phyloP scores from a whole-genome alignment of 1,140 invertebrate species.

The Ylistrum balloti region DNA sequence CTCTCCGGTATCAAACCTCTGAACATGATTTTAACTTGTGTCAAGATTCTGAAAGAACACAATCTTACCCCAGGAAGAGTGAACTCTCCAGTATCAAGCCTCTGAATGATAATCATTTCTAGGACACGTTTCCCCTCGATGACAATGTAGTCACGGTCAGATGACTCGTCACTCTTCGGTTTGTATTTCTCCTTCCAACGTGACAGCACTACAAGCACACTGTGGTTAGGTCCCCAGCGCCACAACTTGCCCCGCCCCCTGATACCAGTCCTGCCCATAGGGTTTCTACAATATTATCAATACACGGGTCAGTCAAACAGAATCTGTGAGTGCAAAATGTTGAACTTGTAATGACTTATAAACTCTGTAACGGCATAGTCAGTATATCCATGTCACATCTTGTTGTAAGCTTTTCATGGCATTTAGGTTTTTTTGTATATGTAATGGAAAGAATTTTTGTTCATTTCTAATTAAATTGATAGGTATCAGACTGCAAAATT shows the following conservation, averaged over 20 bases:
- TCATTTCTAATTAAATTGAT: too few species aligned
- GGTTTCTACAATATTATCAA: slow-evolving; percentile 74
- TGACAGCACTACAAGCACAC: slow-evolving; percentile 79
- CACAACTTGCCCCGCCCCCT: slow-evolving; percentile 80
- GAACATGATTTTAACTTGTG: slow-evolving; percentile 84
- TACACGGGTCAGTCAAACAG: too few species aligned
- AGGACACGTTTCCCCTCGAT: slow-evolving; percentile 85
- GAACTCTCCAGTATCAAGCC: slow-evolving; percentile 91
- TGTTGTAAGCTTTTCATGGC: too few species aligned
- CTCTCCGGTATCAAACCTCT: slow-evolving; percentile 89
- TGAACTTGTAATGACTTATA: too few species aligned
- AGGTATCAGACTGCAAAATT: too few species aligned
- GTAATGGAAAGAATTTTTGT: too few species aligned
- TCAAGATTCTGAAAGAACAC: neutral
- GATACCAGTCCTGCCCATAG: slow-evolving; percentile 82
- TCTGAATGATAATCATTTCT: slow-evolving; percentile 94
- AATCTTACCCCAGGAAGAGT: slow-evolving; percentile 89
- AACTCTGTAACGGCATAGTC: too few species aligned
- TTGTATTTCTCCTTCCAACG: slow-evolving; percentile 69
- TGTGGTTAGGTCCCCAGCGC: slow-evolving; percentile 83
- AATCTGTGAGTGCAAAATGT: too few species aligned
- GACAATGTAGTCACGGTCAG: slow-evolving; percentile 41
- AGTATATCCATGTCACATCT: too few species aligned
- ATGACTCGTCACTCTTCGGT: neutral
- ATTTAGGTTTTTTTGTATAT: too few species aligned